Evolutionary conservation across 2,888 invertebrate species (phyloP).

Genomic region (Drosophila neonasuta): DNA sequence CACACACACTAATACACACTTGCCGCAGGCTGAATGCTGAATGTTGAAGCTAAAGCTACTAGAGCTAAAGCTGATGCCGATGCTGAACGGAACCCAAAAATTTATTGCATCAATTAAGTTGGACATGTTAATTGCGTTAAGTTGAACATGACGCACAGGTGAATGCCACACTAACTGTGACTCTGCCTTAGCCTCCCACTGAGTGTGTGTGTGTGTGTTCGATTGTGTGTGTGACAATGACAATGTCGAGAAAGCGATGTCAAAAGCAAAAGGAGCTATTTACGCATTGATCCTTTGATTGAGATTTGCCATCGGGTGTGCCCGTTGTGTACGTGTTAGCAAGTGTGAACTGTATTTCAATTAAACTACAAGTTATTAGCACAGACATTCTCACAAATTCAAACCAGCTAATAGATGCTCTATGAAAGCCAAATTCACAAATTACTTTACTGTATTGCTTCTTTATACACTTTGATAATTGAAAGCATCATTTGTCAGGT

Average conservation of each 20-base stretch:
- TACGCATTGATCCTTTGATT: constrained; percentile 69
- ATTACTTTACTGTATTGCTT: too few species aligned
- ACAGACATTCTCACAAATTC: neutral
- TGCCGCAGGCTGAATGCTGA: constrained; percentile 13
- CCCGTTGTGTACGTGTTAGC: constrained; percentile 36
- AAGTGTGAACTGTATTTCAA: constrained; percentile 66
- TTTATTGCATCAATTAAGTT: constrained; percentile 79
- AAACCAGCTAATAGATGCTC: neutral
- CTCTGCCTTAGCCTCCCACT: neutral
- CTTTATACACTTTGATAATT: too few species aligned
- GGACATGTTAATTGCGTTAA: constrained; percentile 79
- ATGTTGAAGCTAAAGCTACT: neutral
- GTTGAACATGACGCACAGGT: constrained; percentile 76
- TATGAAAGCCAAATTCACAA: neutral
- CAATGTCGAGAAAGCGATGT: constrained; percentile 60
- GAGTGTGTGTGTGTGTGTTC: constrained; percentile 22
- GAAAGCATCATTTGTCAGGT: too few species aligned
- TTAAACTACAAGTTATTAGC: constrained; percentile 53
- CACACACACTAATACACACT: constrained; percentile 13
- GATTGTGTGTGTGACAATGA: constrained; percentile 38
- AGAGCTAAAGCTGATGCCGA: too few species aligned
- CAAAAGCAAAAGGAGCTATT: constrained; percentile 66
- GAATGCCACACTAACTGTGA: constrained; percentile 13
- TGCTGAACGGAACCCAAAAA: constrained; percentile 59
- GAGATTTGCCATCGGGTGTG: constrained; percentile 43